Base-by-base conservation (phyloP, 1,140 invertebrate species). In the Triops longicaudatus region DNA sequence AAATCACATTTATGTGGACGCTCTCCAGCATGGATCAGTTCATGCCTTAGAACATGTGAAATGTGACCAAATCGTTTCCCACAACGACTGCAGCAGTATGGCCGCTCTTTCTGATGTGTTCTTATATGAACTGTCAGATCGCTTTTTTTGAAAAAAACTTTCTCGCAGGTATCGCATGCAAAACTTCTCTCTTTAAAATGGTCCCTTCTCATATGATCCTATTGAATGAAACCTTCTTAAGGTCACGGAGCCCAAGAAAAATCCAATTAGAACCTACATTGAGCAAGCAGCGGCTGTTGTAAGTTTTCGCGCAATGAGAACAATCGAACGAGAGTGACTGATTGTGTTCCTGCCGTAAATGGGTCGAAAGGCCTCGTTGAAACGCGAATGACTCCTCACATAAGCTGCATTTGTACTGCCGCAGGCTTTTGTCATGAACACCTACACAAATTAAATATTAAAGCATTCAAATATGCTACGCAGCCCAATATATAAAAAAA, bases 71-170 rank as follows among this genome's bases (percentile, higher is more conserved):
- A 89, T 1, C 83, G 81, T 76, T 87, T 86, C 1, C 86, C 86
- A 79, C 88, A 89, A 4, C 82, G 81, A 9, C 81, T 83, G 80
- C 88, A 89, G 17, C 84, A 80, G 79, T 86, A 87, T 0, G 87
- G 87, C 76, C 85, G 83, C 79, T 87, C 86, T 11, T 87, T 85
- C n/a, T 85, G 84, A 78, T 88, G 87, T 5, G 84, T 85, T 76
- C 86, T 2, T 73, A 73, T 17, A 43, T 81, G 80, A 17, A 77
- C 77, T 7, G 73, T 41, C 14, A 78, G 31, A 26, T 78, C 77
- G 26, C 75, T 63, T 17, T 50, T 37, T 72, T 78, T 78, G 77
- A 76, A 78, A 43, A 78, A 78, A 10, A 42, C 50, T 50, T 76
- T 76, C 41, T 73, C 43, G 37, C 73, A 79, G 1, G 73, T n/a